These are phyloP conservation scores for Myiothlypis coronata DNA, from an alignment of 2,797 vertebrate species.

Conservation along the genomic window DNA sequence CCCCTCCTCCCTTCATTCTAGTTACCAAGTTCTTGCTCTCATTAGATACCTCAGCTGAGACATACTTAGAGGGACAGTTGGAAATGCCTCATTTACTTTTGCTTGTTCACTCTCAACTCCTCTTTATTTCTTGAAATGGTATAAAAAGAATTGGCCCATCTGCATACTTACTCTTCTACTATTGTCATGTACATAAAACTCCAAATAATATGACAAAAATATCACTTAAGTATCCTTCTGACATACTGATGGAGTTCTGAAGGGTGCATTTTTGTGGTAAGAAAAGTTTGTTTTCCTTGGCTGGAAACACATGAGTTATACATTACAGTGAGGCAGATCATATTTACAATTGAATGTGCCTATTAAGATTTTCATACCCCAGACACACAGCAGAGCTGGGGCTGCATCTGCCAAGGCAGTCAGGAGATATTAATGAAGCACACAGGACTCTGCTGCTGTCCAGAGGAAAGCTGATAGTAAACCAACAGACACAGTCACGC, in stretches of 20 bases:
- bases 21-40: not conserved
- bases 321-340: not conserved
- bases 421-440: not conserved
- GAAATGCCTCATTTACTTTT: not conserved
- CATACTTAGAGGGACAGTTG: not conserved
- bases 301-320: not conserved
- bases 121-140: not conserved
- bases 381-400: not conserved
- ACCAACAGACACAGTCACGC: not conserved
- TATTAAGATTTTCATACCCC: not conserved
- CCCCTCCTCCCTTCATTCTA: not conserved
- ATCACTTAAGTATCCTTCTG: not conserved
- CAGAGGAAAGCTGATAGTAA: not conserved
- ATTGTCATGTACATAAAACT: not conserved
- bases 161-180: not conserved
- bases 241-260: not conserved
- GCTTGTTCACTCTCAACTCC: not conserved
- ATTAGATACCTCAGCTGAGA: not conserved
- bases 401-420: not conserved
- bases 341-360: not conserved
- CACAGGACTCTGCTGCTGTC: not conserved
- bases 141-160: not conserved
- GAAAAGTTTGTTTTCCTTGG: conserved; percentile 4
- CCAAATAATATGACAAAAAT: not conserved
- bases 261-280: not conserved